Conservation (phyloP, 2,888 invertebrate species). For the Callyntrura sp. region DNA sequence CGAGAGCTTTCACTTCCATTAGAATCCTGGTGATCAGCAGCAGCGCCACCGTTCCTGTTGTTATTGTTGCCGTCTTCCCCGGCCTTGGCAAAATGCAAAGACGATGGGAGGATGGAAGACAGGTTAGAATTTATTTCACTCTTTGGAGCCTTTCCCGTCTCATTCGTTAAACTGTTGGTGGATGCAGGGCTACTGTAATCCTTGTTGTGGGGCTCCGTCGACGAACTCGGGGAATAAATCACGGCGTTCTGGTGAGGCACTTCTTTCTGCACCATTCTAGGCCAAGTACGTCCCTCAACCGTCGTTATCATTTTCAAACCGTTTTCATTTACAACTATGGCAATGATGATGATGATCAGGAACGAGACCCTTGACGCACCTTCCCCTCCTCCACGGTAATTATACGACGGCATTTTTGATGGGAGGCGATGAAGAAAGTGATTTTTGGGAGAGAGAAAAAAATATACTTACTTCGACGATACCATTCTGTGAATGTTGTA, state of each 20-base stretch:
- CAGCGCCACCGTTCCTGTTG: not conserved
- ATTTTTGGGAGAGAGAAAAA: not conserved
- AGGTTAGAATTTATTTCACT: conserved; percentile 64
- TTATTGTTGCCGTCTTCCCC: not conserved
- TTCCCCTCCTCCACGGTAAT: conserved; percentile 4
- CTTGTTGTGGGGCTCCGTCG: not conserved
- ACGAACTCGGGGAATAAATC: conserved; percentile 67
- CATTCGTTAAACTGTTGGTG: not conserved
- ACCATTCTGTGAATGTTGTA: not conserved
- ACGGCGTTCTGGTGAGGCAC: conserved; percentile 39
- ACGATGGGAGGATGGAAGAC: conserved; percentile 50
- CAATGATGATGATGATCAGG: conserved; percentile 25
- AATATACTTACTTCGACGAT: not conserved
- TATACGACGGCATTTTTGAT: conserved; percentile 25
- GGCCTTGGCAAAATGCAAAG: conserved; percentile 38
- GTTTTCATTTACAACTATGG: conserved; percentile 61
- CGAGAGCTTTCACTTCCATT: conserved; percentile 61
- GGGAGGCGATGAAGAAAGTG: not conserved
- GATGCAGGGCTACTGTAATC: conserved; percentile 15
- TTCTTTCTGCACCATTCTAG: conserved; percentile 34
- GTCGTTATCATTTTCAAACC: not conserved
- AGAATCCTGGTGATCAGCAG: conserved; percentile 37
- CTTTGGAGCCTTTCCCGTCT: not conserved
- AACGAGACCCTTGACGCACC: conserved; percentile 13
- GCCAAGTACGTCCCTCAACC: conserved; percentile 69